A percentile compares a stretch with the other conserved stretches of the same genome.
phyloP scores from a whole-genome alignment of 53 echinoderm and acorn worm species.

The Hippasteria phrygiana region DNA sequence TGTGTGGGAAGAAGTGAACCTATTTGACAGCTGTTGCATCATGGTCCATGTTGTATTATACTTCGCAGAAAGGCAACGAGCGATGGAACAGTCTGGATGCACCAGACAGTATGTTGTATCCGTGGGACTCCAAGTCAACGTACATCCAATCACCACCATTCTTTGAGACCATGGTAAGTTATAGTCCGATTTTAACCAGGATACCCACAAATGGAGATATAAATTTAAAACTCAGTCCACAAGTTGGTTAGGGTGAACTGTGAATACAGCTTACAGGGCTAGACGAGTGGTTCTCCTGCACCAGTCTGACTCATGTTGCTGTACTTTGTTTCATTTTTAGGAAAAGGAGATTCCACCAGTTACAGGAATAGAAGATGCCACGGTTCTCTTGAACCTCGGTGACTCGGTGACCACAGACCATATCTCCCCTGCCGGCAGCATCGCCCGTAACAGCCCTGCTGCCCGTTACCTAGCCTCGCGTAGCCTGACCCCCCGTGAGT shows the following conservation, averaged over 20 bases:
- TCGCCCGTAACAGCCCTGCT: slow-evolving; percentile 95
- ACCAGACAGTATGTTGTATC: slow-evolving; percentile 85
- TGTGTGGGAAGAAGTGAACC: background rate
- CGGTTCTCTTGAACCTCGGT: slow-evolving; percentile 80
- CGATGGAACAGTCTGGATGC: slow-evolving; percentile 90
- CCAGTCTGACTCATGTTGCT: background rate
- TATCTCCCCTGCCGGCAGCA: slow-evolving; percentile 96
- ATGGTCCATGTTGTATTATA: background rate
- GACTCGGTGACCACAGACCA: slow-evolving; percentile 99
- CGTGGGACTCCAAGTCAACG: slow-evolving; percentile 95
- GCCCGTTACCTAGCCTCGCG: slow-evolving; percentile 88
- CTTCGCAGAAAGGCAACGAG: slow-evolving; percentile 83
- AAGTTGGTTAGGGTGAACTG: no score
- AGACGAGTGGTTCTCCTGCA: no score
- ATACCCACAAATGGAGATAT: no score
- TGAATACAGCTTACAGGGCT: no score
- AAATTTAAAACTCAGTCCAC: no score
- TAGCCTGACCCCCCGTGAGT: slow-evolving; percentile 92
- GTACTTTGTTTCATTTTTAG: slow-evolving; percentile 43
- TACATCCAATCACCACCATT: slow-evolving; percentile 99
- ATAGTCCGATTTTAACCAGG: background rate
- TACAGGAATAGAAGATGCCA: slow-evolving; percentile 71
- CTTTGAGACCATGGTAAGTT: slow-evolving; percentile 96
- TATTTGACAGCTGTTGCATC: no score
- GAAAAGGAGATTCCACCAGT: slow-evolving; percentile 80